Evolutionary conservation across 2,888 invertebrate species (phyloP).

Genomic region (Heliconius sara): DNA sequence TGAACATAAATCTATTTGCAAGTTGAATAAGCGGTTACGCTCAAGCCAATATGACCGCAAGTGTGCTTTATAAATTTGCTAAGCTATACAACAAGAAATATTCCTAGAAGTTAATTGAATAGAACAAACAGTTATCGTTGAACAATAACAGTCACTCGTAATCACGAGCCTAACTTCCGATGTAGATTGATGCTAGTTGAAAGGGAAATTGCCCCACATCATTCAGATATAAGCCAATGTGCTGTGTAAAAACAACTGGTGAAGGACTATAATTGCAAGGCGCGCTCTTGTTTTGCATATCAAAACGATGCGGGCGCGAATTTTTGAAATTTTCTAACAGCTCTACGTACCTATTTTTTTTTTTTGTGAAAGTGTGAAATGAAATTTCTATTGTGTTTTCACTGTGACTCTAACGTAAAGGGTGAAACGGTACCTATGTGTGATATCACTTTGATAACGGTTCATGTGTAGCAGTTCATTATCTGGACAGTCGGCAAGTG

Average conservation of each 20-base stretch:
- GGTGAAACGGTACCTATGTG: not conserved
- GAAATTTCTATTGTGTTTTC: conserved; percentile 24
- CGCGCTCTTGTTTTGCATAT: conserved; percentile 21
- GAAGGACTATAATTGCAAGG: conserved; percentile 33
- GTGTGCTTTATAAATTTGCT: not conserved
- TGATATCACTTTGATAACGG: not conserved
- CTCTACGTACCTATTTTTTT: not conserved
- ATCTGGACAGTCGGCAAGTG: not conserved
- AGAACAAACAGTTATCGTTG: conserved; percentile 52
- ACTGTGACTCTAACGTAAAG: not conserved
- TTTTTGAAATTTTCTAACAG: conserved; percentile 28
- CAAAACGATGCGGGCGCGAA: conserved; percentile 37
- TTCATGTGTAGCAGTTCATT: conserved; percentile 1
- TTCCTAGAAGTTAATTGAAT: conserved; percentile 34
- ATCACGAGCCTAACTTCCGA: conserved; percentile 59
- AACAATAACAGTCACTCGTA: conserved; percentile 53
- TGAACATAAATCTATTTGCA: not conserved
- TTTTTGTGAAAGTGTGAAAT: conserved; percentile 23
- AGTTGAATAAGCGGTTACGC: not conserved
- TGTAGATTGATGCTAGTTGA: conserved; percentile 58
- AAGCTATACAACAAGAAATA: conserved; percentile 4
- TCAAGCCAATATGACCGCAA: not conserved
- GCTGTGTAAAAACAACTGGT: conserved; percentile 23
- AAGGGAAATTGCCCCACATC: conserved; percentile 62
- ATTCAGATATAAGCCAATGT: conserved; percentile 42